These are phyloP conservation scores for Rhagologus leucostigma DNA, from an alignment of 2,113 vertebrate species.

Conservation along the genomic window DNA sequence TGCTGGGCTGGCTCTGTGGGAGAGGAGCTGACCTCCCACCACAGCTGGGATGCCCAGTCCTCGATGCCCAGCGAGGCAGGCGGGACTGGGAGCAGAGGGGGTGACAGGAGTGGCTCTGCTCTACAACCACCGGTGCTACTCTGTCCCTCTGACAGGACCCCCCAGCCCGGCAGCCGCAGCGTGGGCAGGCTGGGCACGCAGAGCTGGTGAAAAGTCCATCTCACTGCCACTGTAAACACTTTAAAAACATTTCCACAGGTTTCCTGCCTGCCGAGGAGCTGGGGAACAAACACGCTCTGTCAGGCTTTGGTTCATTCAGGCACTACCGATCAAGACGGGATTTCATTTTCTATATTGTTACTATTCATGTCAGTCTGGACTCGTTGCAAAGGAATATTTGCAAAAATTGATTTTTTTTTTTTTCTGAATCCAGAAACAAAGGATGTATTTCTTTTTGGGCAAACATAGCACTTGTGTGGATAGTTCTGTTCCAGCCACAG, in stretches of 20 bases:
- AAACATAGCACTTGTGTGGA: neutral
- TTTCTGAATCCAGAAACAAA: neutral
- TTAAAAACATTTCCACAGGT: neutral
- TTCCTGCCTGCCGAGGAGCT: neutral
- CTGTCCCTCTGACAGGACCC: neutral
- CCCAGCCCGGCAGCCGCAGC: neutral
- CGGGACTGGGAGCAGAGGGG: neutral
- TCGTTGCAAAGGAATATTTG: neutral
- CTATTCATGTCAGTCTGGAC: neutral
- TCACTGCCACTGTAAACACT: neutral
- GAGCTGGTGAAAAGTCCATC: neutral
- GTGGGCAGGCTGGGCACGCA: fast-evolving
- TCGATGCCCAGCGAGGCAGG: neutral
- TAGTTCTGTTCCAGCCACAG: neutral
- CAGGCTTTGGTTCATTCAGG: neutral
- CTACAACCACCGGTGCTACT: fast-evolving
- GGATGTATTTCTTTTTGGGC: neutral
- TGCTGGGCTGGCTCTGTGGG: neutral
- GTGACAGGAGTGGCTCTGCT: fast-evolving
- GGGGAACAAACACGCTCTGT: neutral
- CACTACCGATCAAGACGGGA: neutral
- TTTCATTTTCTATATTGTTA: neutral
- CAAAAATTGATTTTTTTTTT: neutral
- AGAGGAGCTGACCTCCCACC: neutral
- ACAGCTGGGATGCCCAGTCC: too few species aligned